Percentiles rank a stretch among this genome's conserved stretches.
phyloP scores from a whole-genome alignment of 2,888 invertebrate genomes.

The Drosophila kambysellisi region DNA sequence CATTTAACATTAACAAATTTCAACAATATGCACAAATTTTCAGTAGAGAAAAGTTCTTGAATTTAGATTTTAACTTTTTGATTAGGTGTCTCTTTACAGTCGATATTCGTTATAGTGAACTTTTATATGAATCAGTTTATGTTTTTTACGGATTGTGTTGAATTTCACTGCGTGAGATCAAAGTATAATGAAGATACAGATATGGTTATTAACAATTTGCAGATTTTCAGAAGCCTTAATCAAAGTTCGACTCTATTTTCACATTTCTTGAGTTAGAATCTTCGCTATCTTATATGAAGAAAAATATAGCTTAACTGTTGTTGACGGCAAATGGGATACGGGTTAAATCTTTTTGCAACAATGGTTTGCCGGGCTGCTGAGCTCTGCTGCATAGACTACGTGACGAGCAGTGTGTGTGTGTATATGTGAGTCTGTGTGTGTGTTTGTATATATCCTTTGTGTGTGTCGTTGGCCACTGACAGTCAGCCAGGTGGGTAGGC shows the following conservation, averaged over 20 bases:
- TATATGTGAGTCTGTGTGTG: neutral
- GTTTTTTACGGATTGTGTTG: neutral
- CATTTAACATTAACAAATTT: too few species aligned
- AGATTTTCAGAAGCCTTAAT: neutral
- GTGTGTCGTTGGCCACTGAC: constrained; percentile 48
- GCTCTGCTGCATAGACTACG: constrained; percentile 48
- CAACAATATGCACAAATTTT: neutral
- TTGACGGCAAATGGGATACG: constrained; percentile 39
- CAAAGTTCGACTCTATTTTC: neutral
- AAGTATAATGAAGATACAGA: neutral
- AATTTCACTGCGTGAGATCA: neutral
- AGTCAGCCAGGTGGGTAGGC: constrained; percentile 60
- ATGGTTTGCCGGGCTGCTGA: constrained; percentile 56
- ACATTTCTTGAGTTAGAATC: neutral
- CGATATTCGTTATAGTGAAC: neutral
- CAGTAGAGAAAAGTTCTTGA: neutral
- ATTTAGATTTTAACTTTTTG: neutral
- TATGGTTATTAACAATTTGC: too few species aligned
- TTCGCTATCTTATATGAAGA: neutral
- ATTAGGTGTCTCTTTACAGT: neutral
- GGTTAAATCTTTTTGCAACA: constrained; percentile 63
- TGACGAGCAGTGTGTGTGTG: constrained; percentile 28
- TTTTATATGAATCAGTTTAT: neutral
- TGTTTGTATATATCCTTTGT: constrained; percentile 34
- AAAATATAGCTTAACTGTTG: neutral